Conservation (phyloP, 2,797 vertebrate species). For the Smutsia temminckii region DNA sequence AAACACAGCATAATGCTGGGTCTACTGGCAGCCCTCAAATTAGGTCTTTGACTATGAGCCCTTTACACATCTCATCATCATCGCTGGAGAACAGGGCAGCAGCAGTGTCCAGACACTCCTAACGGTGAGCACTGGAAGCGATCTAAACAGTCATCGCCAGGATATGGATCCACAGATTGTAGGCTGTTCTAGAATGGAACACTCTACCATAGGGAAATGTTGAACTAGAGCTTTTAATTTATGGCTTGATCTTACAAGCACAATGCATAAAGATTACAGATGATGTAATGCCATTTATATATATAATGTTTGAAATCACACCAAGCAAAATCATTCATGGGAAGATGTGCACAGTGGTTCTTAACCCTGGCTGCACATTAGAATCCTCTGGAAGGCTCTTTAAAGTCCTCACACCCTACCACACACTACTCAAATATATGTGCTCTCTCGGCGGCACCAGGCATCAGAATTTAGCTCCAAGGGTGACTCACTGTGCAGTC, state of each 20-base stretch:
- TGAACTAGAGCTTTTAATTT: neutral
- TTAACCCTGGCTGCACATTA: neutral
- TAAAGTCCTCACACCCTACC: accelerated
- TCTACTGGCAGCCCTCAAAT: neutral
- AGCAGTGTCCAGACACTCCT: neutral
- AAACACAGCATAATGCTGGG: accelerated
- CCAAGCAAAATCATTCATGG: neutral
- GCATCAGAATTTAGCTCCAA: neutral
- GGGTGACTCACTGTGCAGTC: neutral
- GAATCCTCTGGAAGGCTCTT: neutral
- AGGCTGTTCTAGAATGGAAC: neutral
- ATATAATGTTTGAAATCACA: neutral
- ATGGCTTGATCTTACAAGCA: neutral
- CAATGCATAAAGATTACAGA: neutral
- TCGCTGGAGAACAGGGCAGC: neutral
- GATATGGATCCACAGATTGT: neutral
- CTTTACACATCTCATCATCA: no score
- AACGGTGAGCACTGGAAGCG: neutral
- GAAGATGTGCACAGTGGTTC: neutral
- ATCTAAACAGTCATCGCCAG: no score
- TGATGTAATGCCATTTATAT: neutral
- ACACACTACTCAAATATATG: neutral
- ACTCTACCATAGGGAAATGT: neutral
- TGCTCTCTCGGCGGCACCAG: neutral
- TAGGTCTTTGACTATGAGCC: neutral